A percentile compares a stretch with the other conserved stretches of the same genome.
These are phyloP conservation scores for Biston betularia DNA, from an alignment of 2,888 invertebrate species.

Conservation along the genomic window DNA sequence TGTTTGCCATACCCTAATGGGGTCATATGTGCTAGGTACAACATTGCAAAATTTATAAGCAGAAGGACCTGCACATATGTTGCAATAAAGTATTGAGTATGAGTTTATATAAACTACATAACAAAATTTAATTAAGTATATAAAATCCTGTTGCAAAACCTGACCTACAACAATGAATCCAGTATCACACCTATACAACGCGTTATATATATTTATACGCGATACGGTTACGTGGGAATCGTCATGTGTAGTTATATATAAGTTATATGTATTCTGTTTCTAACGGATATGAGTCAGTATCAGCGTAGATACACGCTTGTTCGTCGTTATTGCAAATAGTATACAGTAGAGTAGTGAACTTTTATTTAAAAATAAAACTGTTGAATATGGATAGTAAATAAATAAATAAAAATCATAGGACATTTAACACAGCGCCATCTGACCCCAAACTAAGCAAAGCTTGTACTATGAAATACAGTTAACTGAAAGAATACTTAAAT, in stretches of 20 bases:
- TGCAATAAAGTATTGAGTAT: slow-evolving; percentile 10
- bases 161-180: slow-evolving; percentile 60
- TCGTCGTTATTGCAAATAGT: slow-evolving; percentile 4
- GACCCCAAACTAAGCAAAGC: too few species aligned
- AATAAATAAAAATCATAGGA: too few species aligned
- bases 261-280: slow-evolving; percentile 26
- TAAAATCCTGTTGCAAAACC: slow-evolving; percentile 55
- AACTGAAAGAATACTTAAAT: too few species aligned
- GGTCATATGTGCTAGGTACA: too few species aligned
- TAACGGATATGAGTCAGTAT: slow-evolving; percentile 47
- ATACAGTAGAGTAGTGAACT: neutral
- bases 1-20: too few species aligned
- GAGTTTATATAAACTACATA: slow-evolving; percentile 2
- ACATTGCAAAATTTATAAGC: too few species aligned
- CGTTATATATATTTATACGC: slow-evolving; percentile 27
- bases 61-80: too few species aligned
- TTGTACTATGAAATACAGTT: too few species aligned
- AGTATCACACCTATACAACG: slow-evolving; percentile 36
- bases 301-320: slow-evolving; percentile 3
- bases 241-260: slow-evolving; percentile 34
- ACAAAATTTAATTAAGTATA: slow-evolving; percentile 28
- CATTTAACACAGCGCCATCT: too few species aligned
- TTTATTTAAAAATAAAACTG: neutral
- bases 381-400: too few species aligned
- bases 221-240: slow-evolving; percentile 49